Conservation (phyloP, 1,140 invertebrate genomes). For the Scaptomyza pallida region DNA sequence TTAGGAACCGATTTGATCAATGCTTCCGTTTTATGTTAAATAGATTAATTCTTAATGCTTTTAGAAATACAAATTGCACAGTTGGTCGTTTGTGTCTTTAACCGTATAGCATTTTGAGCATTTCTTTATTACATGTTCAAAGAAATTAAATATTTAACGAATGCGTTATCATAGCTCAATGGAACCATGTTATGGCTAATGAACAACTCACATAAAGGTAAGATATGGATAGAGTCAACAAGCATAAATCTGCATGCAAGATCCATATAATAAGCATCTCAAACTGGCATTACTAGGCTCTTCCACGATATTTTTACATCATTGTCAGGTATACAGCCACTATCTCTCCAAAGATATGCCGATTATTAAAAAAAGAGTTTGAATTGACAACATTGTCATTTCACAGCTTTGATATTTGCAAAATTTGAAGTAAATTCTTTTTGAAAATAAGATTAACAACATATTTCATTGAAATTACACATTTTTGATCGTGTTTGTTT, state of each 20-base stretch:
- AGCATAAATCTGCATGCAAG: too few species aligned
- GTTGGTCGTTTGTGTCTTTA: neutral
- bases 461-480: constrained; percentile 65
- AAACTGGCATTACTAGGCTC: too few species aligned
- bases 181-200: too few species aligned
- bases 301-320: neutral
- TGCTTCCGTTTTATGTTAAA: constrained; percentile 6
- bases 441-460: constrained; percentile 9
- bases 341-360: too few species aligned
- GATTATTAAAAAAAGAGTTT: too few species aligned
- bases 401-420: constrained; percentile 5
- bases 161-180: too few species aligned
- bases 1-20: neutral
- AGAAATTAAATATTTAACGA: too few species aligned
- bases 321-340: too few species aligned
- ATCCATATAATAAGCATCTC: too few species aligned
- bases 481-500: constrained; percentile 47
- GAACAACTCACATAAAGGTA: too few species aligned
- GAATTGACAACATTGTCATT: constrained; percentile 27
- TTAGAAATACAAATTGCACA: neutral
- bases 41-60: neutral
- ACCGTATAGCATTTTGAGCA: neutral
- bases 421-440: constrained; percentile 28
- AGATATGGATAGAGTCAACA: too few species aligned
- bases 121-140: too few species aligned